Evolutionary conservation across 2,888 invertebrate species (phyloP).

Genomic region (Auanema sp.): DNA sequence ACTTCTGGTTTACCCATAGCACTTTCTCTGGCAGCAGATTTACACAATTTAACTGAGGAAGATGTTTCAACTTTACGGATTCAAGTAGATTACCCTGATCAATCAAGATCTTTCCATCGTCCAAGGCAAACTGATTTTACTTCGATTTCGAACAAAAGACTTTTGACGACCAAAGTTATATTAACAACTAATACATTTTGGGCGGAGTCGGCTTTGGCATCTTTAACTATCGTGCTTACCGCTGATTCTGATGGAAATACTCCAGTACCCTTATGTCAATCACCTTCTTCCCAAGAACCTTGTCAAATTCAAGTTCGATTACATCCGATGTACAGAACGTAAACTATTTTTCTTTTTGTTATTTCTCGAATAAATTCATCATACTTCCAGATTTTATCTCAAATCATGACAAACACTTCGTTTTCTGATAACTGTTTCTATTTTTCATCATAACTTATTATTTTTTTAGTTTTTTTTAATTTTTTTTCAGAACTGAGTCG

Average conservation of each 20-base stretch:
- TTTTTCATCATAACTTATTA: too few relatives aligned
- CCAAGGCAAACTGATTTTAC: conserved; percentile 14
- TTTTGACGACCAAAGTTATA: not conserved
- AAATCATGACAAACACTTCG: too few relatives aligned
- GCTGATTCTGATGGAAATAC: not conserved
- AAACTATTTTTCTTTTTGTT: too few relatives aligned
- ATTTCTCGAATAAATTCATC: too few relatives aligned
- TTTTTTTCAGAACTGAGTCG: too few relatives aligned
- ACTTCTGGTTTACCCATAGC: conserved; percentile 53
- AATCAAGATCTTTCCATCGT: conserved; percentile 8
- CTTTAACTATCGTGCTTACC: conserved; percentile 11
- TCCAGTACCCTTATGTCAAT: conserved; percentile 12
- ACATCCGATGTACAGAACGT: too few relatives aligned
- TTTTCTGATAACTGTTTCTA: too few relatives aligned
- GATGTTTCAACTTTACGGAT: conserved; percentile 44
- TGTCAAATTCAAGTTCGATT: too few relatives aligned
- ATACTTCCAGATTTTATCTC: too few relatives aligned
- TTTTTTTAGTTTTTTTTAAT: too few relatives aligned
- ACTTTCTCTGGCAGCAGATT: conserved; percentile 35
- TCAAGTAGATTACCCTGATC: conserved; percentile 32
- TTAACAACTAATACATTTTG: conserved; percentile 3
- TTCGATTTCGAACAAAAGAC: not conserved
- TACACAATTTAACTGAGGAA: conserved; percentile 39
- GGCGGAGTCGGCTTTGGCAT: conserved; percentile 6
- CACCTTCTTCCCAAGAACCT: conserved; percentile 1